Base-by-base conservation (phyloP, 1,140 invertebrate species). In the Drosophila nigrodunni region DNA sequence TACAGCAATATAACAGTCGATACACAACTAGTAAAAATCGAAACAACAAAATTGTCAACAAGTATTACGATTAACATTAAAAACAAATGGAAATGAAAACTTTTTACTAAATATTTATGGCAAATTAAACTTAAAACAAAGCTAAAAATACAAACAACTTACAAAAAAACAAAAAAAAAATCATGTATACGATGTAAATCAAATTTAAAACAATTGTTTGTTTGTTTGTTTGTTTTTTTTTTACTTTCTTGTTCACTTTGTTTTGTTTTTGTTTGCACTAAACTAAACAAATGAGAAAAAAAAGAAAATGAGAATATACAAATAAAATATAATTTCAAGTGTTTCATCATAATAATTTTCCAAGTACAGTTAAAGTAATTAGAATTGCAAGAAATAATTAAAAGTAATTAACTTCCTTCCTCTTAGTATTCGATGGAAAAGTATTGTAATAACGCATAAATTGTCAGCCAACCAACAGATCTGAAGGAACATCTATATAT, bases 181-280 rank as follows among this genome's bases (percentile, higher is more conserved):
- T 18, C 58, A 79, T 77, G 77, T 80, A 80, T 80, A 80, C 77
- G 77, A 80, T 80, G 77, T 80, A 80, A 80, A 80, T 80, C 77
- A 73, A 80, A 80, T 80, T 80, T 79, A 76, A 57, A 79, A 60
- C 35, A 59, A 59, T 61, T 46, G 65, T 44, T 57, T 70, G 55
- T 60, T 21, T 18, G 18, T 18, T 18, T 21, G 18, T 21, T 21
- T 21, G 15, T 70, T 30, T 58, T 59, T 13, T 39, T 65, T 44
- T 54, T 25, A 7, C 2, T 21, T 39, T 21, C 18, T 21, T 55
- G 34, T 39, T 41, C 54, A 43, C 54, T 43, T 59, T 64, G 49
- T 64, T 64, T 43, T 57, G 34, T 58, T 73, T 64, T 72, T 57
- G 39, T 55, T 41, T 41, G 39, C 39, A 9, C 39, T 41, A 41